Evolutionary conservation across 2,113 vertebrate genomes (phyloP), one percentile per base, ranked within the genome.

Genomic region (Scomber colias): DNA sequence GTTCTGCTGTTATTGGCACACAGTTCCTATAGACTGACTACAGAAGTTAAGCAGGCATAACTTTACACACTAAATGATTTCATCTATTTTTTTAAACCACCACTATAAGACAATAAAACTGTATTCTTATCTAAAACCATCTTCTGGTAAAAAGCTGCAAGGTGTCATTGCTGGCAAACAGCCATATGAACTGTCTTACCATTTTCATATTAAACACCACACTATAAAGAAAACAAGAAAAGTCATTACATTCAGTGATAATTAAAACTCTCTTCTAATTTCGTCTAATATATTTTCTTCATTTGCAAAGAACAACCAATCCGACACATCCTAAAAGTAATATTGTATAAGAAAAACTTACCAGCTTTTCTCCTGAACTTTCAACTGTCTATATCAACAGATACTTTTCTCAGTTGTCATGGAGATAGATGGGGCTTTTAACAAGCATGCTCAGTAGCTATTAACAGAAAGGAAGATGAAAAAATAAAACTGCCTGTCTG

Each of bases 1-100:
- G 11, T 50, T 74, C 64, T 57, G 44, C 24, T 44, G 13, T 55
- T 75, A 31, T 15, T 48, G 62, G 17, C 11, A 64, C 8, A 57
- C 30, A 30, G 11, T 55, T 48, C 15, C 13, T 59, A 19, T 1
- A 27, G 1, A 27, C 24, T 27, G 1, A 1, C 24, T 27, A 27
- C 2, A 27, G 24, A 27, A 27, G 24, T 27, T 27, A 27, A 27
- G 16, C 5, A 50, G 16, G 14, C 2, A 21, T 45, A 44, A 50
- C 12, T 30, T 21, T 19, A 10, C 16, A 66, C 44, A 24, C 49
- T 56, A 2, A 35, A 61, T 16, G 15, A 57, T 46, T 56, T 5
- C 17, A 70, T 3, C 19, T 16, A 13, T 46, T 30, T 3, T 30
- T 45, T 31, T 11, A 24, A 59, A 54, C 48, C 53, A 21, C 31